Evolutionary conservation across 2,113 vertebrate species (phyloP), one percentile per base, ranked within the genome.

Genomic region (Callipepla californica): DNA sequence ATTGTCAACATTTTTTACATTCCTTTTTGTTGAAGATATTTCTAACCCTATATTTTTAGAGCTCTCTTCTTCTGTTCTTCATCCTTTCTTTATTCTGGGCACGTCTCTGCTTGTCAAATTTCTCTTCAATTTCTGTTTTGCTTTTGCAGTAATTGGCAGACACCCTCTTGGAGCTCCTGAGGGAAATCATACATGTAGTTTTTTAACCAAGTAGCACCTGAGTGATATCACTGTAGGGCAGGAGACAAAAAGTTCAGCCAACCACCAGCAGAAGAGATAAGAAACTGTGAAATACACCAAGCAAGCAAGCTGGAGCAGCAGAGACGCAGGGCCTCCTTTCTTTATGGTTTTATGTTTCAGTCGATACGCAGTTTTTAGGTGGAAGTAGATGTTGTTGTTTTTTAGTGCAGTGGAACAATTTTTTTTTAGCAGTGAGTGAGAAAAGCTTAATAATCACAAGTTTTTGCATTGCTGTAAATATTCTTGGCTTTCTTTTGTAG

Each of bases 61-160:
- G 26, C 47, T 87, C 72, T 80, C 81, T 87, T 86, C 69, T 84
- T 80, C 91, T 76, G 2, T 93, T 95, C 57, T 90, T 89, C 78
- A 72, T 79, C 48, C 9, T 72, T 22, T 77, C 48, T 82, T 86
- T 80, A 93, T 95, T 93, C 92, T 6, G 87, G 89, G 42, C 92
- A 88, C 18, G 7, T 93, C 80, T 81, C 55, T 82, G 78, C 92
- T 80, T 92, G 85, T 94, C 95, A 93, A 21, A 95, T 95, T 93
- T 94, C 81, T 69, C 70, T 96, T 92, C 78, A 87, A 45, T 84
- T 95, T 90, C 74, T 95, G 87, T 89, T 94, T 95, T 87, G 80
- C 89, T 73, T 90, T 92, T 85, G 58, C 83, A 79, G 86, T 94
- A 93, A 89, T 94, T 94, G 92, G 80, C 85, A 92, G 86, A 79